Evolutionary conservation across 2,113 vertebrate genomes (phyloP).

Genomic region (Hyla sarda): DNA sequence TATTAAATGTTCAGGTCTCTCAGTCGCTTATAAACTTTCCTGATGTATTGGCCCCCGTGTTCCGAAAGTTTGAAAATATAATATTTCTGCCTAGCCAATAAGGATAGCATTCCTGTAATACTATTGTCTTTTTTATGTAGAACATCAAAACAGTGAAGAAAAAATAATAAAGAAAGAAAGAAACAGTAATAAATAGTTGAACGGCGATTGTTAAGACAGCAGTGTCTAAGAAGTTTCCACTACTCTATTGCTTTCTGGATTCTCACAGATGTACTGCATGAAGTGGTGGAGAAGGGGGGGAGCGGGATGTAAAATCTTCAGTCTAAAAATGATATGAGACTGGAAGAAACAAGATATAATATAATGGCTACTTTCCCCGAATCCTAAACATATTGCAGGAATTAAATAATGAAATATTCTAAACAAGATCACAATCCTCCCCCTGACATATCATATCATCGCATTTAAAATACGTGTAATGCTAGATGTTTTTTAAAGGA

Average conservation of each 20-base stretch:
- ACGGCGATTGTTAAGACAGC: neutral
- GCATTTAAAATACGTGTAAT: slow-evolving; percentile 14
- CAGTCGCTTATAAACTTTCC: too few species aligned
- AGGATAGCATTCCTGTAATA: too few species aligned
- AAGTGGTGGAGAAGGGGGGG: neutral
- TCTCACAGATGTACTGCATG: neutral
- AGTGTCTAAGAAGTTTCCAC: neutral
- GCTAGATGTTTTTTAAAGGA: slow-evolving; percentile 42
- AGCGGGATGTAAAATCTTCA: neutral
- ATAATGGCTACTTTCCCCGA: neutral
- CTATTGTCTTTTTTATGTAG: too few species aligned
- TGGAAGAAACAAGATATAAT: neutral
- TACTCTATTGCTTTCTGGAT: neutral
- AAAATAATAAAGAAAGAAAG: too few species aligned
- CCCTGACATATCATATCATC: slow-evolving; percentile 34
- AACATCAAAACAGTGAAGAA: too few species aligned
- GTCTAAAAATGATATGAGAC: neutral
- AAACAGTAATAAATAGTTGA: neutral
- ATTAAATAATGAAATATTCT: slow-evolving; percentile 56
- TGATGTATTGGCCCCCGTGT: too few species aligned
- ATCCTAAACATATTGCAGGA: neutral
- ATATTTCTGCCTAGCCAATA: too few species aligned
- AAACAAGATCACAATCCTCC: slow-evolving; percentile 41
- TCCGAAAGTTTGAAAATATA: too few species aligned
- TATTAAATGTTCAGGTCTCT: too few species aligned